These are phyloP conservation scores for Tachuris rubrigastra DNA, from an alignment of 2,113 vertebrate genomes.

Conservation along the genomic window DNA sequence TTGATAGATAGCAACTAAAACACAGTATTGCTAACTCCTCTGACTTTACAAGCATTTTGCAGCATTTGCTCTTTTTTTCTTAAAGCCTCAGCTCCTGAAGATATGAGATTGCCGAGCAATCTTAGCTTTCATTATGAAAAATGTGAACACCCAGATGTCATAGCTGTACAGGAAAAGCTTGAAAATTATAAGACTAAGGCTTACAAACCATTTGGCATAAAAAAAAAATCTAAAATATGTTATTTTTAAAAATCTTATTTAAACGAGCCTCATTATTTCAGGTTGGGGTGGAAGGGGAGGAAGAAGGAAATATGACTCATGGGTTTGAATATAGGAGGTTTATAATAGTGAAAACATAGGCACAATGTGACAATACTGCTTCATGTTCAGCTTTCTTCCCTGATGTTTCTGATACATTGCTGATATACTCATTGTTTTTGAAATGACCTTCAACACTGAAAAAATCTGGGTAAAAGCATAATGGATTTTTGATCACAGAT, in stretches of 20 bases:
- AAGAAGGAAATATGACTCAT: background rate
- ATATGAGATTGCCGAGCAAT: background rate
- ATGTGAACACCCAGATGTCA: background rate
- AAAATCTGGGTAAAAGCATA: background rate
- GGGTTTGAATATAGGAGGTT: background rate
- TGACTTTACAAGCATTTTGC: background rate
- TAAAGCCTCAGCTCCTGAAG: background rate
- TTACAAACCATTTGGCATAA: background rate
- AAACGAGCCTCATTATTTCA: background rate
- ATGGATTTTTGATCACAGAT: background rate
- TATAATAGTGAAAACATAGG: background rate
- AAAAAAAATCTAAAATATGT: background rate
- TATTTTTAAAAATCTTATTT: background rate
- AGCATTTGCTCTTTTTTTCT: background rate
- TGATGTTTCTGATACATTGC: background rate
- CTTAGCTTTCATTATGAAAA: conserved; percentile 5
- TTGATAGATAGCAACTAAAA: background rate
- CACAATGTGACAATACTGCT: background rate
- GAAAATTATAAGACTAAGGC: background rate
- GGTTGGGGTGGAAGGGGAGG: background rate
- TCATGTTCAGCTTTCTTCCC: background rate
- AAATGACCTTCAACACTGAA: background rate
- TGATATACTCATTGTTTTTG: background rate
- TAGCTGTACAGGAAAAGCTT: background rate
- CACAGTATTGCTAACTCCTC: background rate